phyloP scores from a whole-genome alignment of 2,113 vertebrate genomes.

The Blennius ocellaris region DNA sequence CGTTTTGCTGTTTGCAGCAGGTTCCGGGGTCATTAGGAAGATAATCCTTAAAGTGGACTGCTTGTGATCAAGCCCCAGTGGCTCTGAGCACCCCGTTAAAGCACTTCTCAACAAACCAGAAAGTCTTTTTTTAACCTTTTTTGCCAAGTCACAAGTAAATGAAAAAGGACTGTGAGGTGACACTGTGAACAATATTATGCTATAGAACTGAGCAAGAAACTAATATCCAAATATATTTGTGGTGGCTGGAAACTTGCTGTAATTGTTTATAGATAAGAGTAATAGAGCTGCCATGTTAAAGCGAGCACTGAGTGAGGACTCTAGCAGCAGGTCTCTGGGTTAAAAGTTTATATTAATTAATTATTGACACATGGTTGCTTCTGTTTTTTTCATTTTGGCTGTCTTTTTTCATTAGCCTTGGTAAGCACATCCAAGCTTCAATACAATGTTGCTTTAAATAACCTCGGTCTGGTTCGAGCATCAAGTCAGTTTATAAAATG shows the following conservation, averaged over 20 bases:
- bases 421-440: no score
- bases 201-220: neutral
- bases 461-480: no score
- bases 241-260: constrained; percentile 26
- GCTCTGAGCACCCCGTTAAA: neutral
- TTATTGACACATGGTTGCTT: constrained; percentile 26
- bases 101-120: neutral
- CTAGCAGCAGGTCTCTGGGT: constrained; percentile 9
- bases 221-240: neutral
- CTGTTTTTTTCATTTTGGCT: neutral
- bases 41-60: constrained; percentile 15
- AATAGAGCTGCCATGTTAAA: no score
- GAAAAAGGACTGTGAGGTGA: neutral
- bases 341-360: constrained; percentile 43
- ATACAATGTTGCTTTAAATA: no score
- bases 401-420: no score
- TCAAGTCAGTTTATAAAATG: no score
- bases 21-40: constrained; percentile 24
- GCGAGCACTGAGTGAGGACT: neutral
- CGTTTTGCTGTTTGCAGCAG: constrained; percentile 12
- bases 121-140: neutral
- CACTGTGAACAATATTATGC: neutral
- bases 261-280: constrained; percentile 56
- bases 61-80: neutral
- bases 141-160: neutral